A percentile compares a stretch with the other conserved stretches of the same genome.
phyloP scores from a whole-genome alignment of 2,797 vertebrate species.

The Danio kyathit region DNA sequence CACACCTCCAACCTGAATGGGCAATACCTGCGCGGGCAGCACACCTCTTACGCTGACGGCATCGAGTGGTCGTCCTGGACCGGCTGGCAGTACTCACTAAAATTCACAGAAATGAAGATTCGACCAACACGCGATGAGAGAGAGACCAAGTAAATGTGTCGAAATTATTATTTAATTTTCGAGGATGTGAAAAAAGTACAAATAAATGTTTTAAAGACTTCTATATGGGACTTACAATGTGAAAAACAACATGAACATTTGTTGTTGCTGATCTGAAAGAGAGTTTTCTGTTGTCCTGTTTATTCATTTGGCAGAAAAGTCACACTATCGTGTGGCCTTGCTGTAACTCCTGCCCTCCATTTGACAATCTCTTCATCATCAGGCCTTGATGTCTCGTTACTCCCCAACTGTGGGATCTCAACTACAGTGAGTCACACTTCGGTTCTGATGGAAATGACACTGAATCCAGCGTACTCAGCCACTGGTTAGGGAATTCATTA shows the following conservation, averaged over 20 bases:
- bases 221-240: neutral
- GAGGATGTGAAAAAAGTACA: neutral
- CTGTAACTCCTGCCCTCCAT: conserved; percentile 30
- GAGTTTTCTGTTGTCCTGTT: conserved; percentile 31
- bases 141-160: conserved; percentile 78
- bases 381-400: conserved; percentile 8
- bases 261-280: conserved; percentile 20
- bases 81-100: conserved; percentile 98
- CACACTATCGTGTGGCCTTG: neutral
- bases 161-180: conserved; percentile 6
- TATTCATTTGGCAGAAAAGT: conserved; percentile 18
- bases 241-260: conserved; percentile 17
- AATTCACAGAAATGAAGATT: conserved; percentile 98
- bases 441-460: conserved; percentile 10
- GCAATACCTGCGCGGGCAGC: conserved; percentile 94
- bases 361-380: conserved; percentile 39
- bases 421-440: conserved; percentile 12
- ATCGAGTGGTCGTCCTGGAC: conserved; percentile 99
- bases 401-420: neutral
- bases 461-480: conserved; percentile 2
- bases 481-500: neutral
- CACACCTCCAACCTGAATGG: conserved; percentile 99
- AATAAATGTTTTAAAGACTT: conserved; percentile 2
- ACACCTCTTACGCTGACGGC: conserved; percentile 95
- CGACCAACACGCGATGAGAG: conserved; percentile 86